Evolutionary conservation across 1,140 invertebrate genomes (phyloP), one percentile per base, ranked within the genome.

Genomic region (Nymphalis io): DNA sequence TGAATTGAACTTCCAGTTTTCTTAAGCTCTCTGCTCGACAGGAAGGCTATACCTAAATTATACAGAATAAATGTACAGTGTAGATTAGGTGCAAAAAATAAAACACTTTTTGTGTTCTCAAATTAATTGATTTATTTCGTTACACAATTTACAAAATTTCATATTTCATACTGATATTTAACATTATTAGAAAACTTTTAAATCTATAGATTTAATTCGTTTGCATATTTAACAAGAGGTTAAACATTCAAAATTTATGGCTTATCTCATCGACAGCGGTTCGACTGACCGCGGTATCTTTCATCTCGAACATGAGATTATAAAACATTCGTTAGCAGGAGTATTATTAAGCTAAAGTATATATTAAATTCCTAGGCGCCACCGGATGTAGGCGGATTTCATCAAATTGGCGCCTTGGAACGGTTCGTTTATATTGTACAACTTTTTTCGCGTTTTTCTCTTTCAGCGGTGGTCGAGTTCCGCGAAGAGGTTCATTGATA

Each of bases 251-350:
- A 33, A 44, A 70, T 73, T 68, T 68, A 73, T 73, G 71, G 48
- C 23, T 60, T 18, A 70, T 21, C 53, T 63, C 63, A 66, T 40
- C 70, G 53, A 57, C 60, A 48, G 23, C 64, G 62, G 44, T 60
- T 61, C 16, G 60, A 61, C 51, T 42, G 48, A 33, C 39, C 58
- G 62, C 79, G 79, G 77, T 60, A 16, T 72, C 76, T 80, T 86
- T 86, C 40, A 74, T 75, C 71, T 73, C 60, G 60, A 74, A 72
- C 67, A 66, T 63, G 44, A 73, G 70, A 76, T 81, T 80, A 78
- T 79, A 81, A 80, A 72, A 71, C 68, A 74, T 79, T 84, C 81
- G 81, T 84, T 85, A 81, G 68, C 60, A 69, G 21, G 40, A 73
- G 75, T 61, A 65, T 78, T 78, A 79, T 78, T 76, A 79, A 74